Conservation (phyloP, 2,888 invertebrate genomes). For the Lochmaea crataegi region DNA sequence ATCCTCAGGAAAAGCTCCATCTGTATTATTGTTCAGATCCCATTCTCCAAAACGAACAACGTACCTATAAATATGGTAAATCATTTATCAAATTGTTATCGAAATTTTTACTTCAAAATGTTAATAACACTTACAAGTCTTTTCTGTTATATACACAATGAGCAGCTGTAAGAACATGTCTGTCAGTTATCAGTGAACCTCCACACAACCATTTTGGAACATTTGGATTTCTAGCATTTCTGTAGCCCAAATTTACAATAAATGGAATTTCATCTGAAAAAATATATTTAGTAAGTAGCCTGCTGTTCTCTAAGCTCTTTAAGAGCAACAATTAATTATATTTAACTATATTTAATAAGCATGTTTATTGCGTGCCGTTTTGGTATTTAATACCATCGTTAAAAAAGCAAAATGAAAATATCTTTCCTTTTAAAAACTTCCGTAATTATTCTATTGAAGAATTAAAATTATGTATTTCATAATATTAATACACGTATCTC, state of each 20-base stretch:
- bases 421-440: too few species aligned
- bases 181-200: constrained; percentile 74
- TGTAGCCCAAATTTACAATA: constrained; percentile 81
- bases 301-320: too few species aligned
- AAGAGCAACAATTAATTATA: too few species aligned
- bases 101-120: neutral
- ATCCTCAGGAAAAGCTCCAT: constrained; percentile 74
- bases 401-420: too few species aligned
- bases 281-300: neutral
- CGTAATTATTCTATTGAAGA: too few species aligned
- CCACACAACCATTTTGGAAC: constrained; percentile 70
- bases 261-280: constrained; percentile 81
- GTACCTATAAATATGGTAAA: constrained; percentile 64
- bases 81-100: neutral
- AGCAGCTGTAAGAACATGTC: constrained; percentile 82
- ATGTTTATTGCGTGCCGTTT: too few species aligned
- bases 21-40: constrained; percentile 72
- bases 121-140: constrained; percentile 69
- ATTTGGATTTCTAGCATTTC: constrained; percentile 62
- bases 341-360: too few species aligned
- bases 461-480: too few species aligned
- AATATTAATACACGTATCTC: too few species aligned
- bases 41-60: constrained; percentile 83
- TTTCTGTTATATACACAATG: constrained; percentile 76
- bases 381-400: too few species aligned